A percentile compares a stretch with the other conserved stretches of the same genome.
phyloP scores from a whole-genome alignment of 2,113 vertebrate species.

The Columbina picui region DNA sequence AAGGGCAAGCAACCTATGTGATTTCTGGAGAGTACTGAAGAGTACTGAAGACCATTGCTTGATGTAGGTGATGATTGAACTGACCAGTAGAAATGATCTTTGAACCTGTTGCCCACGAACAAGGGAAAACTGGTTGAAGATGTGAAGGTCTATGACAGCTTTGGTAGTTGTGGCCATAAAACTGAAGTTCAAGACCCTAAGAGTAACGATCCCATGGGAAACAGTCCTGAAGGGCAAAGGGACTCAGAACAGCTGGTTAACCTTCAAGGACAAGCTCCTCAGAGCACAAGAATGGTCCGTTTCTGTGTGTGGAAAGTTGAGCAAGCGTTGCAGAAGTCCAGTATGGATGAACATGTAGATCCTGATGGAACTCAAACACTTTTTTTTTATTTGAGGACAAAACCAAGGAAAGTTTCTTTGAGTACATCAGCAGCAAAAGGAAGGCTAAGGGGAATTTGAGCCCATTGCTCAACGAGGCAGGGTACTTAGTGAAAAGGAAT shows the following conservation, averaged over 20 bases:
- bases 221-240: no score
- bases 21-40: background rate
- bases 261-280: no score
- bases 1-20: background rate
- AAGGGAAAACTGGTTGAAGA: background rate
- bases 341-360: background rate
- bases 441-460: no score
- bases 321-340: background rate
- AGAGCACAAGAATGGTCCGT: background rate
- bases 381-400: no score
- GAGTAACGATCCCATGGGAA: background rate
- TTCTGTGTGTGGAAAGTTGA: background rate
- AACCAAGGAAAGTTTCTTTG: no score
- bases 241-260: no score
- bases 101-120: background rate
- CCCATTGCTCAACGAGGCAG: no score
- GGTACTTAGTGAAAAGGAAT: no score
- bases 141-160: background rate
- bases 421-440: no score
- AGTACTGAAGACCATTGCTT: background rate
- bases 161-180: background rate
- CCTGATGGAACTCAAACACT: background rate
- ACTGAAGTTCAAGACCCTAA: background rate
- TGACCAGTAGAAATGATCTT: background rate
- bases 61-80: background rate